phyloP scores from a whole-genome alignment of 2,113 vertebrate genomes.

The Muscicapa adusta region DNA sequence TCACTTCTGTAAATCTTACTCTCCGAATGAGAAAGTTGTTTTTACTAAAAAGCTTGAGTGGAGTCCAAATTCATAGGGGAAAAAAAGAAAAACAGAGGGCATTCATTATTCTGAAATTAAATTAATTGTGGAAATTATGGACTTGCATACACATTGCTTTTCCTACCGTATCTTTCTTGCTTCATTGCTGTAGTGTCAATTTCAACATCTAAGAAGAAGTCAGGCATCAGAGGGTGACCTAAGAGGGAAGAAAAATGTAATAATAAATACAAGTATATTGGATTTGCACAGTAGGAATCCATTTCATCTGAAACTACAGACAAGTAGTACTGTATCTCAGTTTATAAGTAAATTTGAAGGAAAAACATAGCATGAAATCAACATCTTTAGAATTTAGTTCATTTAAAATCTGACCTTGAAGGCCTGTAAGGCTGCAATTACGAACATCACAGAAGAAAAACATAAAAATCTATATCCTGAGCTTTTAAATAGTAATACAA shows the following conservation, averaged over 20 bases:
- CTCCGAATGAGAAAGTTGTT: background rate
- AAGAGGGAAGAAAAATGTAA: background rate
- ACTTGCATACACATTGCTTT: background rate
- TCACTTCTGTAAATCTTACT: background rate
- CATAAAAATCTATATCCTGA: background rate
- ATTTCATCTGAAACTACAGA: background rate
- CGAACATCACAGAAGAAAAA: background rate
- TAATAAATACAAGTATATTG: background rate
- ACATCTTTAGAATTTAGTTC: background rate
- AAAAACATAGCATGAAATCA: background rate
- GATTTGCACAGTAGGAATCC: background rate
- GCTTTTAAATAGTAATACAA: background rate
- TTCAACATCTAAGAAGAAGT: slow-evolving; percentile 91
- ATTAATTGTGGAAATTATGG: background rate
- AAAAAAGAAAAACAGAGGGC: background rate
- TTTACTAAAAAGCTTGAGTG: background rate
- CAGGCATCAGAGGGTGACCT: slow-evolving; percentile 90
- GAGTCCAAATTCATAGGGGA: background rate
- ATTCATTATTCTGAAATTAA: background rate
- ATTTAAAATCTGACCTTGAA: background rate
- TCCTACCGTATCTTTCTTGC: slow-evolving; percentile 76
- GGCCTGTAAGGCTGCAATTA: background rate
- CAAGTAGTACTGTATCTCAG: background rate
- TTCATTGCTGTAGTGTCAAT: slow-evolving; percentile 51
- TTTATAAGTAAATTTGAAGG: background rate